Evolutionary conservation across 1,140 invertebrate species (phyloP), one percentile per base, ranked within the genome.

Genomic region (Pomacea maculata): DNA sequence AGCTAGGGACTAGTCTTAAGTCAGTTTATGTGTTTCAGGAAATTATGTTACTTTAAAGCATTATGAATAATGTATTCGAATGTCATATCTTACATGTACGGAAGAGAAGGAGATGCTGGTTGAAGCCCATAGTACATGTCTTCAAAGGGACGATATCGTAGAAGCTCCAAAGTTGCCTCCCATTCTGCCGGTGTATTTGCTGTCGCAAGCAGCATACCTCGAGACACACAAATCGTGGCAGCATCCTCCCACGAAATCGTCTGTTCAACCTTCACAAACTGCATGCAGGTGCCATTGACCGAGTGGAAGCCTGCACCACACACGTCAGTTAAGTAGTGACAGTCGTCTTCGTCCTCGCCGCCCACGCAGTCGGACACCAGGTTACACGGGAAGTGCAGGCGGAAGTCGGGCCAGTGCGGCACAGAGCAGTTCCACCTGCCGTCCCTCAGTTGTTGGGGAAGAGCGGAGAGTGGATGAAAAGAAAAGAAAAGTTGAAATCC

Each of bases 341-440:
- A 78, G 21, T 17, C 63, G 6, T 8, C 65, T 52, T 78, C 77
- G 67, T 78, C 77, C 54, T 78, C 77, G n/a, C 65, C 65, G 14
- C n/a, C 65, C 8, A 54, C 34, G 29, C 77, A 78, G 63, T 78
- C 63, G 25, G 77, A 45, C 15, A 70, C 19, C 65, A 78, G 67
- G 54, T 78, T 67, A 64, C 77, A 78, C 21, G 77, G 67, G 17
- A 78, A 78, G 29, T 78, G 77, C 52, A 55, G 63, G 15, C 55
- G 11, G 34, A 78, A 67, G 52, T 71, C 65, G 12, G 52, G 6
- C 77, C 77, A 78, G 65, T 70, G 21, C 7, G n/a, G 19, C 45
- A 78, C 77, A 15, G 77, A 70, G 29, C 77, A 78, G 77, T 78
- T 78, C 77, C 77, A 78, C 67, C 21, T 29, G 15, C 67, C 52